Evolutionary conservation across 2,888 invertebrate genomes (phyloP).

Genomic region (Siphonodentalium dalli): DNA sequence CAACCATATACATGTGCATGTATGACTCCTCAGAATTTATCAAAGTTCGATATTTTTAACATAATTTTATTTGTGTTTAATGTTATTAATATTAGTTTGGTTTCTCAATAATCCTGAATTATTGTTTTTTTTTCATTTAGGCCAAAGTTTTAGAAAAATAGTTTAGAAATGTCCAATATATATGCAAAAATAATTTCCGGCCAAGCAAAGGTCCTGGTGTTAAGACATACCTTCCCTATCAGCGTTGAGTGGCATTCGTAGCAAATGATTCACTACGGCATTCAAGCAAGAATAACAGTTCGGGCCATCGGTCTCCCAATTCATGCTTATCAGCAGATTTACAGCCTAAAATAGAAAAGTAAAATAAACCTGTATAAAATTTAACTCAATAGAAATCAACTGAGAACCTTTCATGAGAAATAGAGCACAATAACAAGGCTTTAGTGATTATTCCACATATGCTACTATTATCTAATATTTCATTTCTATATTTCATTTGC

Average conservation of each 20-base stretch:
- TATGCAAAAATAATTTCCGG: not conserved
- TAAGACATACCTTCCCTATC: conserved; percentile 69
- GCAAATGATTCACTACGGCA: conserved; percentile 74
- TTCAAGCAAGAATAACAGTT: conserved; percentile 79
- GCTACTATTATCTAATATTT: no score
- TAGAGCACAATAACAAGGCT: not conserved
- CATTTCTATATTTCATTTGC: no score
- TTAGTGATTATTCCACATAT: no score
- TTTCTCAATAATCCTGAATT: no score
- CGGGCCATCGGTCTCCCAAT: conserved; percentile 81
- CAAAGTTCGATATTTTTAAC: no score
- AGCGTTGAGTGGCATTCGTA: conserved; percentile 70
- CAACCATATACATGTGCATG: no score
- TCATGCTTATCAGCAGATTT: conserved; percentile 73
- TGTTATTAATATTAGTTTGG: no score
- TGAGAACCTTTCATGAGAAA: not conserved
- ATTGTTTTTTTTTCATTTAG: no score
- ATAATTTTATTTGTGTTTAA: no score
- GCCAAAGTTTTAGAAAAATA: no score
- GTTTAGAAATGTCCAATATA: no score
- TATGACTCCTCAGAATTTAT: no score
- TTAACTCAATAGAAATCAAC: not conserved
- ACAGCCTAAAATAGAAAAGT: conserved; percentile 68
- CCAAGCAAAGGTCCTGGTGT: not conserved
- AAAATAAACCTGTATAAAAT: not conserved